Conservation (phyloP, 2,888 invertebrate species). For the Acronicta aceris region DNA sequence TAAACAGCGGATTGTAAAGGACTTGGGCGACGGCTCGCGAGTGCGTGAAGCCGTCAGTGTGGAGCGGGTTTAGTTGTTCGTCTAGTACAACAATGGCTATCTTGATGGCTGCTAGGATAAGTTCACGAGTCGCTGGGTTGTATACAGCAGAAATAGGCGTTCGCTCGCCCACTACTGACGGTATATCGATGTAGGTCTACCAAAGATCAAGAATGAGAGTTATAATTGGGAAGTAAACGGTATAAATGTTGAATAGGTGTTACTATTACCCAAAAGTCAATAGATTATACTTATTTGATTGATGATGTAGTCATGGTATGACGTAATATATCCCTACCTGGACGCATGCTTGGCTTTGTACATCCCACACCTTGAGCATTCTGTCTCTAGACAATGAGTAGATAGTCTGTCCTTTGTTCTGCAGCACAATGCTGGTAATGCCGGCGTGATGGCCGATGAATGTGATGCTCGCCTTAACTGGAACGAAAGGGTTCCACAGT, state of each 20-base stretch:
- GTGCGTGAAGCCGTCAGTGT: constrained; percentile 93
- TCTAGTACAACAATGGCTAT: constrained; percentile 91
- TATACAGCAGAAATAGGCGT: constrained; percentile 90
- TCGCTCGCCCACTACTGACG: constrained; percentile 90
- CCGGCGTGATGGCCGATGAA: constrained; percentile 92
- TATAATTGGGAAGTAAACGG: not conserved
- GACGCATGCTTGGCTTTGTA: constrained; percentile 90
- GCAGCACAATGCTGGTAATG: constrained; percentile 91
- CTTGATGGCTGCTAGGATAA: constrained; percentile 91
- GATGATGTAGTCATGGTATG: too few relatives aligned
- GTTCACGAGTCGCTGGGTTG: constrained; percentile 91
- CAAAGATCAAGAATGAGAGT: not conserved
- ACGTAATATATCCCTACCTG: constrained; percentile 82
- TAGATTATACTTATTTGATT: too few relatives aligned
- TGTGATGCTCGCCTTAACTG: constrained; percentile 90
- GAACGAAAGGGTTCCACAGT: constrained; percentile 95
- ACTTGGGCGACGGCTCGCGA: constrained; percentile 92
- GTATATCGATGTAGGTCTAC: constrained; percentile 91
- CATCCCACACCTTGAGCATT: constrained; percentile 93
- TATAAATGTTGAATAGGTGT: too few relatives aligned
- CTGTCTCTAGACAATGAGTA: constrained; percentile 93
- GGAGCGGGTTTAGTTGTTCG: constrained; percentile 90
- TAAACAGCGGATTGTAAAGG: constrained; percentile 93
- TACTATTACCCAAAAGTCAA: too few relatives aligned
- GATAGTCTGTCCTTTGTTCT: constrained; percentile 90